Conservation (phyloP, 2,113 vertebrate genomes). For the Egretta garzetta region DNA sequence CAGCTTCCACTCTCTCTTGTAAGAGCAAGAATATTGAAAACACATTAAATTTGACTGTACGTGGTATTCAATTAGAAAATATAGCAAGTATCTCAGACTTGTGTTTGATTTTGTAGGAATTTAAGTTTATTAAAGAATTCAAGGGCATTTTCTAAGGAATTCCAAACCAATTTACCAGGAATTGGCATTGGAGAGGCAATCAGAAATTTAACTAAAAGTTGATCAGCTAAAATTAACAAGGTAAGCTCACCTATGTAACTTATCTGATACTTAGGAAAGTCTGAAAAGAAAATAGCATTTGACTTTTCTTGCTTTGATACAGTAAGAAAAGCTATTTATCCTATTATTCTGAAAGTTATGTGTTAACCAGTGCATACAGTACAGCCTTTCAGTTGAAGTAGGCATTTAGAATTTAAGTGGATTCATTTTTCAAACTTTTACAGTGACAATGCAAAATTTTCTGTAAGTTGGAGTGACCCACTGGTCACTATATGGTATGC, state of each 20-base stretch:
- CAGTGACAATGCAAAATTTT: background rate
- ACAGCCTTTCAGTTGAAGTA: background rate
- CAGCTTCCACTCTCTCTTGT: background rate
- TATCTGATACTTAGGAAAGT: background rate
- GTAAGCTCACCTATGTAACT: background rate
- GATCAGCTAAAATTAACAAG: background rate
- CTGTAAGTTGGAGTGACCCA: background rate
- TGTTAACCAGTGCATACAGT: background rate
- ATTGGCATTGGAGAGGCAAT: background rate
- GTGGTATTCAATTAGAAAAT: background rate
- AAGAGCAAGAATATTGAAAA: background rate
- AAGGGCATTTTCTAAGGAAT: background rate
- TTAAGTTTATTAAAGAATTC: background rate
- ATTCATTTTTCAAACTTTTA: background rate
- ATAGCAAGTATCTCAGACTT: background rate
- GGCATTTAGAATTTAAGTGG: background rate
- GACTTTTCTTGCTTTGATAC: background rate
- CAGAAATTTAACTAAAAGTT: background rate
- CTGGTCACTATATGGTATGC: rapidly evolving
- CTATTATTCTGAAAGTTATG: background rate
- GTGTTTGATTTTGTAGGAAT: background rate
- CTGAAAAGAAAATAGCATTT: background rate
- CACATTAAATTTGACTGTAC: background rate
- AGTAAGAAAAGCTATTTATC: background rate
- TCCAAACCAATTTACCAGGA: background rate